These are phyloP conservation scores for Pristionchus arcanus DNA, from an alignment of 2,888 invertebrate species.

Conservation along the genomic window DNA sequence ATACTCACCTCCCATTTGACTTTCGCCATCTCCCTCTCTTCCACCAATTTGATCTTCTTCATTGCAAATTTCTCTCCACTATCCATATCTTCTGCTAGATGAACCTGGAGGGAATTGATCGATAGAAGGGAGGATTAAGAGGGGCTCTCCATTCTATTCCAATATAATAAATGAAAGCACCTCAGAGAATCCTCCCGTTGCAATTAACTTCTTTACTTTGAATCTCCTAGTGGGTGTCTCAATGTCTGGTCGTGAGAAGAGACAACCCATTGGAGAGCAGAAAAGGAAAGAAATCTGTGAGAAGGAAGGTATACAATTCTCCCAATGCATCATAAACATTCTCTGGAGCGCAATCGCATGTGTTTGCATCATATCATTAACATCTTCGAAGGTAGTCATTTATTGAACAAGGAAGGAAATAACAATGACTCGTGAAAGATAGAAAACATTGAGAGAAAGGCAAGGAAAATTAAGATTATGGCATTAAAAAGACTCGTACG, in stretches of 20 bases:
- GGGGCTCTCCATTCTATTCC: neutral
- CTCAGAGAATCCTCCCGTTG: constrained; percentile 83
- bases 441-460: constrained; percentile 4
- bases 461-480: neutral
- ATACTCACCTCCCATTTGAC: constrained; percentile 57
- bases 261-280: constrained; percentile 38
- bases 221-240: constrained; percentile 87
- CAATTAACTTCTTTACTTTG: constrained; percentile 85
- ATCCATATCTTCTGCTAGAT: constrained; percentile 61
- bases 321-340: neutral
- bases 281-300: neutral
- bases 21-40: constrained; percentile 58
- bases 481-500: constrained; percentile 9
- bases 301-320: neutral
- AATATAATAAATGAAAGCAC: constrained; percentile 50
- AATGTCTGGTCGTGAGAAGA: constrained; percentile 80
- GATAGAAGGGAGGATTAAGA: neutral
- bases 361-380: neutral
- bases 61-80: constrained; percentile 68
- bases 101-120: constrained; percentile 30
- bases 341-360: constrained; percentile 26
- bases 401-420: neutral
- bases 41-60: constrained; percentile 66
- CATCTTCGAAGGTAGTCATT: neutral
- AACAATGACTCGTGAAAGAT: constrained; percentile 22